These are phyloP conservation scores for Apostichopus leukothele DNA, from an alignment of 53 echinoderm and acorn worm genomes.

Conservation along the genomic window DNA sequence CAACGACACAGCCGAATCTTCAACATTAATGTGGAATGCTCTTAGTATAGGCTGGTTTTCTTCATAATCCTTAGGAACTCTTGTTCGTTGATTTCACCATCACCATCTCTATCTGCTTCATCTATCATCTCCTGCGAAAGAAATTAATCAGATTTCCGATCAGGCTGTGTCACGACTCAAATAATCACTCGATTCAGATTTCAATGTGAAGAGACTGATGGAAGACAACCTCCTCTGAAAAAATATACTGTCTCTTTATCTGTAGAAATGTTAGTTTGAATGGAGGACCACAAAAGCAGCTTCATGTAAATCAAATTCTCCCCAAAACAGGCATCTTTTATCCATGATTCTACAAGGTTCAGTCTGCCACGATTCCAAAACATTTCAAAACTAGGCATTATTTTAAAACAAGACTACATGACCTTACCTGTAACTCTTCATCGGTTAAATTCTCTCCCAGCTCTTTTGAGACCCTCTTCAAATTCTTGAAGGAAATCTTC, in stretches of 20 bases:
- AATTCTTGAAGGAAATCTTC: slow-evolving; percentile 98
- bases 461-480: slow-evolving; percentile 95
- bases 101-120: slow-evolving; percentile 96
- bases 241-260: too few species aligned
- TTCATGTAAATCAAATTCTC: background rate
- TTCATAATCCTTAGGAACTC: slow-evolving; percentile 99
- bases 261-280: background rate
- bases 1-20: too few species aligned
- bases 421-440: slow-evolving; percentile 92
- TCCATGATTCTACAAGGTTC: too few species aligned
- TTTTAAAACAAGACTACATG: background rate
- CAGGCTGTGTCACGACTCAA: too few species aligned
- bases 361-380: background rate
- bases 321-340: too few species aligned
- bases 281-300: too few species aligned
- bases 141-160: background rate
- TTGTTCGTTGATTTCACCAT: slow-evolving; percentile 99
- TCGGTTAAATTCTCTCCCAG: slow-evolving; percentile 96
- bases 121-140: slow-evolving; percentile 93
- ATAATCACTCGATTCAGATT: too few species aligned
- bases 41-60: slow-evolving; percentile 99
- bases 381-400: background rate
- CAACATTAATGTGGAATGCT: slow-evolving; percentile 10
- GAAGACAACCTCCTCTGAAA: too few species aligned
- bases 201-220: too few species aligned